A percentile compares a stretch with the other conserved stretches of the same genome.
These are phyloP conservation scores for Pecten maximus DNA, from an alignment of 2,888 invertebrate species.

Conservation along the genomic window DNA sequence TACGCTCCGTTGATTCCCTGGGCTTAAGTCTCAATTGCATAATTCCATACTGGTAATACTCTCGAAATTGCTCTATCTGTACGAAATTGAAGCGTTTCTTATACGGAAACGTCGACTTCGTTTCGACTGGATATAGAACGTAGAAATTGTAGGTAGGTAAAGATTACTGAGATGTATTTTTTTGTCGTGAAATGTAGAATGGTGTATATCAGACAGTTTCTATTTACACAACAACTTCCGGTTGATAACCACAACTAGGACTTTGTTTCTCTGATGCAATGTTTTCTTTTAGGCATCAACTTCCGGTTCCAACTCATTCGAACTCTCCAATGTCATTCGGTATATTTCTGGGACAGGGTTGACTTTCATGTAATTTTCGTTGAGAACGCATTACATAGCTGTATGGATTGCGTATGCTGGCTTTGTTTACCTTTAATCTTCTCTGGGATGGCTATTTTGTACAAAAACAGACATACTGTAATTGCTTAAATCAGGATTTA, in stretches of 20 bases:
- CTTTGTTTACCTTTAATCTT: not conserved
- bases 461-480: not conserved
- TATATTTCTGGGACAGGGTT: not conserved
- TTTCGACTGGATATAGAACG: not conserved
- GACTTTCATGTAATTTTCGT: not conserved
- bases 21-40: not conserved
- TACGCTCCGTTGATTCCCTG: not conserved
- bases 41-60: not conserved
- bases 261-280: no score
- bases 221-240: not conserved
- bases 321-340: not conserved
- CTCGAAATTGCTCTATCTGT: not conserved
- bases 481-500: not conserved
- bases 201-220: no score
- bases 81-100: no score
- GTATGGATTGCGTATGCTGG: not conserved
- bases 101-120: no score
- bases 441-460: not conserved
- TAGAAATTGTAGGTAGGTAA: not conserved
- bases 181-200: no score
- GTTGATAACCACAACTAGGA: no score
- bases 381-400: not conserved
- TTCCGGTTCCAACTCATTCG: not conserved
- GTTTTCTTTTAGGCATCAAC: no score
- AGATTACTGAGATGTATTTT: no score